These are phyloP conservation scores for Dynastes tityus DNA, from an alignment of 2,888 invertebrate species.

Conservation along the genomic window DNA sequence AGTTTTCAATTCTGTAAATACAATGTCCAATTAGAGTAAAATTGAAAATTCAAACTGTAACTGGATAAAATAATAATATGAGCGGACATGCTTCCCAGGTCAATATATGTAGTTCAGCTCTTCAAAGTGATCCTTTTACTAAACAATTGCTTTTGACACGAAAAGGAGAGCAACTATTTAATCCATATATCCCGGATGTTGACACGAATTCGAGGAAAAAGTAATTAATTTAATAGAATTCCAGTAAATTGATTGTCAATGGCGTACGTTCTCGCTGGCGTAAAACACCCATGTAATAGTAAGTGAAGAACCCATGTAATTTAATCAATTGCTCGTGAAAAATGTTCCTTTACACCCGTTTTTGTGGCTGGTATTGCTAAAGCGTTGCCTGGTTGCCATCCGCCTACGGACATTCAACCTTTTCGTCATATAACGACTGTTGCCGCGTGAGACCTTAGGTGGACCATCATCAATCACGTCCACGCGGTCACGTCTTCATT, in stretches of 20 bases:
- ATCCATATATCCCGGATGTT: too few species aligned
- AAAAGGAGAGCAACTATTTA: too few species aligned
- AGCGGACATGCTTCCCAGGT: too few species aligned
- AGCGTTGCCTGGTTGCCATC: neutral
- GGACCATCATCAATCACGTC: conserved; percentile 46
- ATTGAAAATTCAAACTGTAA: too few species aligned
- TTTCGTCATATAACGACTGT: conserved; percentile 20
- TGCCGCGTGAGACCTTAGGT: conserved; percentile 28
- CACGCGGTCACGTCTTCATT: conserved; percentile 43
- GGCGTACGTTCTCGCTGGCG: conserved; percentile 2
- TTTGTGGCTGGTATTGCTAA: conserved; percentile 26
- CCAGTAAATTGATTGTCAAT: conserved; percentile 32
- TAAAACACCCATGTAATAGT: neutral
- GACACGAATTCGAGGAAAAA: conserved; percentile 6
- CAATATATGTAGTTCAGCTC: too few species aligned
- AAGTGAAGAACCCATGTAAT: conserved; percentile 30
- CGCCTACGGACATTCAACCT: conserved; percentile 23
- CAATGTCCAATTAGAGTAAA: too few species aligned
- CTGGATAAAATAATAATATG: too few species aligned
- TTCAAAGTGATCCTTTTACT: too few species aligned
- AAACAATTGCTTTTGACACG: too few species aligned
- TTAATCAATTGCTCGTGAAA: conserved; percentile 46
- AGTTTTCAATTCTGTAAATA: too few species aligned
- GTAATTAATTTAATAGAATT: conserved; percentile 21
- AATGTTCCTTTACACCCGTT: conserved; percentile 35